phyloP scores from a whole-genome alignment of 2,888 invertebrate species.

The Eilema sororculum region DNA sequence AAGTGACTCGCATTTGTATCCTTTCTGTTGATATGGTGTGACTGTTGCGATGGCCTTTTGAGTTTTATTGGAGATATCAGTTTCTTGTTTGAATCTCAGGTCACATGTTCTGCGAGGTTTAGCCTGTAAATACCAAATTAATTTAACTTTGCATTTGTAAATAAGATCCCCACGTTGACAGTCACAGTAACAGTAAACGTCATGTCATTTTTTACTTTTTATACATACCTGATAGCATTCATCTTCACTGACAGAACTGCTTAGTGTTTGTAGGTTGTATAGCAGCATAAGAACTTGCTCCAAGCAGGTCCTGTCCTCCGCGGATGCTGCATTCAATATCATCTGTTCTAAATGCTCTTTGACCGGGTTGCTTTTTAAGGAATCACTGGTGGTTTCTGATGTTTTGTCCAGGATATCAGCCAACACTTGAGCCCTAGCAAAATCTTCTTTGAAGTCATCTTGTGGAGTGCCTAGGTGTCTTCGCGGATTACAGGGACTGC shows the following conservation, averaged over 20 bases:
- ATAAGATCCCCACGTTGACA: slow-evolving; percentile 3
- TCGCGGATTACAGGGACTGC: slow-evolving; percentile 79
- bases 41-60: slow-evolving; percentile 89
- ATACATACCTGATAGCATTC: slow-evolving; percentile 84
- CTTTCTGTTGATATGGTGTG: slow-evolving; percentile 87
- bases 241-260: slow-evolving; percentile 86
- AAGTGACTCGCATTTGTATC: slow-evolving; percentile 81
- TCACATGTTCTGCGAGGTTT: slow-evolving; percentile 82
- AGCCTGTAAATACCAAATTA: slow-evolving; percentile 64
- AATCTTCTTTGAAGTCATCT: slow-evolving; percentile 83
- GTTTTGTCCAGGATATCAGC: slow-evolving; percentile 80
- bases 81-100: slow-evolving; percentile 74
- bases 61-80: slow-evolving; percentile 77
- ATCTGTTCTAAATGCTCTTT: slow-evolving; percentile 84
- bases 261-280: slow-evolving; percentile 87
- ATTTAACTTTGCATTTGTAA: slow-evolving; percentile 28
- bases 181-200: slow-evolving; percentile 6
- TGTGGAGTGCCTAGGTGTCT: slow-evolving; percentile 73
- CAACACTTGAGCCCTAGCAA: slow-evolving; percentile 82
- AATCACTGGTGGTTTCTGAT: slow-evolving; percentile 79
- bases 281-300: slow-evolving; percentile 88
- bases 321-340: slow-evolving; percentile 82
- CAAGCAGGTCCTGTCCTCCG: slow-evolving; percentile 88
- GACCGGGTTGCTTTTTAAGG: slow-evolving; percentile 80
- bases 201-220: slow-evolving; percentile 8